Conservation (phyloP, 2,888 invertebrate genomes). For the Dorcus parallelipipedus region DNA sequence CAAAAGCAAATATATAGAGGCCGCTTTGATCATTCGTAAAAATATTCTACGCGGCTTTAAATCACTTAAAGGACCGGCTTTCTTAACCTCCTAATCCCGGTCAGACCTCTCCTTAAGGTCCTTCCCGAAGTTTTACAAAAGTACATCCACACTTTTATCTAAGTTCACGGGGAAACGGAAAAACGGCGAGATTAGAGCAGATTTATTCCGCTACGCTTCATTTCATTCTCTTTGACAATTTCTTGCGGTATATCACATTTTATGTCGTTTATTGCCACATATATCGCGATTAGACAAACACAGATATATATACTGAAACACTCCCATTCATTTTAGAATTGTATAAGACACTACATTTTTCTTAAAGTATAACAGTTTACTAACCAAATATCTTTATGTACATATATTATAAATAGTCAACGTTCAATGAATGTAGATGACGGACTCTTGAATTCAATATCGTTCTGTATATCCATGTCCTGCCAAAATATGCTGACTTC, state of each 20-base stretch:
- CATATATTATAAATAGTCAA: no score
- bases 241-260: slow-evolving; percentile 25
- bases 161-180: slow-evolving; percentile 34
- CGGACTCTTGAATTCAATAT: no score
- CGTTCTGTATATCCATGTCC: no score
- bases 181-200: slow-evolving; percentile 34
- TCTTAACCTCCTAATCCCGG: slow-evolving; percentile 23
- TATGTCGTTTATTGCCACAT: slow-evolving; percentile 22
- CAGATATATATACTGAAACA: not conserved
- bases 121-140: slow-evolving; percentile 21
- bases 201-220: slow-evolving; percentile 30
- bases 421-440: no score
- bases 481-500: no score
- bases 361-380: no score
- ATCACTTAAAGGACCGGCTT: slow-evolving; percentile 17
- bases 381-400: no score
- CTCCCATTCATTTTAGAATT: not conserved
- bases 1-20: no score
- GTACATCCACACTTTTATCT: slow-evolving; percentile 30
- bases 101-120: slow-evolving; percentile 21
- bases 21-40: no score
- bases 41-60: slow-evolving; percentile 1
- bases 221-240: slow-evolving; percentile 26
- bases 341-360: no score
- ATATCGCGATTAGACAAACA: slow-evolving; percentile 9